A percentile compares a stretch with the other conserved stretches of the same genome.
These are phyloP conservation scores for Girardia tigrina DNA, from an alignment of 2,888 invertebrate genomes.

Conservation along the genomic window DNA sequence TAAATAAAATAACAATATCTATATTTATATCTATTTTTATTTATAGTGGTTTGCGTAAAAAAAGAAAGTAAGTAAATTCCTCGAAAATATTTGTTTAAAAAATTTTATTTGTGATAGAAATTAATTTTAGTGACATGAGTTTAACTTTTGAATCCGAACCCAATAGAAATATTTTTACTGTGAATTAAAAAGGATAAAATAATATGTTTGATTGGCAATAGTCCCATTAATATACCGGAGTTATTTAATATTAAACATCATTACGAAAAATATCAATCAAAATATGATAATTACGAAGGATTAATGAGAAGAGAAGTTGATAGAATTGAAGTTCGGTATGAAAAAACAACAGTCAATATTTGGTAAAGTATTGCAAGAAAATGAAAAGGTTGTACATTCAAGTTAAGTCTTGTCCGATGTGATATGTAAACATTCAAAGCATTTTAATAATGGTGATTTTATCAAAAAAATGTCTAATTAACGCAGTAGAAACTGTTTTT, in stretches of 20 bases:
- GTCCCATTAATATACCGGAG: neutral
- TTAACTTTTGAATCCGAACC: too few species aligned
- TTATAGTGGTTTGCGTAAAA: too few species aligned
- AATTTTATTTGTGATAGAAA: too few species aligned
- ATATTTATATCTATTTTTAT: too few species aligned
- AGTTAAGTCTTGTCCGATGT: neutral
- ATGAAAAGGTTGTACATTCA: neutral
- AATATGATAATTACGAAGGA: conserved; percentile 3
- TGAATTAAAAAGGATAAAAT: neutral
- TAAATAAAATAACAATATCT: too few species aligned
- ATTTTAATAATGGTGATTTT: neutral
- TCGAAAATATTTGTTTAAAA: too few species aligned
- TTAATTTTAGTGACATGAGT: too few species aligned
- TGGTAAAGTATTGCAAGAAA: neutral
- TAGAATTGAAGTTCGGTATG: neutral
- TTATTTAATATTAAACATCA: conserved; percentile 6
- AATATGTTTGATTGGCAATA: neutral
- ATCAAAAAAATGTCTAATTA: neutral
- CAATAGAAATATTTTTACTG: neutral
- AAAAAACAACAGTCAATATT: conserved; percentile 11
- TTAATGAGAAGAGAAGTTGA: neutral
- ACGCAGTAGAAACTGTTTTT: neutral
- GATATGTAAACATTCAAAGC: neutral
- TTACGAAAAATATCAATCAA: neutral
- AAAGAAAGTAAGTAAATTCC: too few species aligned